Evolutionary conservation across 2,888 invertebrate genomes (phyloP), one percentile per base, ranked within the genome.

Genomic region (Aleiodes leptofemur): DNA sequence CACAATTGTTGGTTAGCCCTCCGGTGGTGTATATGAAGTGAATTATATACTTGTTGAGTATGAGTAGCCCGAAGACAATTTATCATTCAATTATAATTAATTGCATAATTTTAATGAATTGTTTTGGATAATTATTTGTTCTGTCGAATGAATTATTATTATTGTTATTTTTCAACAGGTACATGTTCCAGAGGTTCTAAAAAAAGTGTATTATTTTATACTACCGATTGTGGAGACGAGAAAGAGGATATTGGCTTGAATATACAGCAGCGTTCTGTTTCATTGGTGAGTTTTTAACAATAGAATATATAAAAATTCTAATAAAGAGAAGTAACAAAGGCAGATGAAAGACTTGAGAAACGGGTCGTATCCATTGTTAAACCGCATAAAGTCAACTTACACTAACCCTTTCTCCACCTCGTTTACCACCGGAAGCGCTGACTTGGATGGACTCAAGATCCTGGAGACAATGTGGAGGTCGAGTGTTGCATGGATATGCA

Each of bases 151-250:
- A 34, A 34, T 34, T 34, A 34, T 34, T 23, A 23, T 23, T 23
- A 43, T 61, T 14, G n/a, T n/a, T n/a, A n/a, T 43, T 38, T 34
- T 5, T 56, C 73, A 61, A 70, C 78, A 79, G 79, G 79, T 77
- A 77, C 79, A 23, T 80, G 81, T 86, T 84, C 82, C 77, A 87
- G 88, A 82, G 86, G 83, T 74, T 87, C 88, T 77, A 88, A 87
- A 81, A 88, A 88, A 79, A 88, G 86, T 76, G 86, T 84, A 59
- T 78, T 88, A 51, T 85, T 86, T 76, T 88, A 87, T 77, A 87
- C 88, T 23, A 88, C 88, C n/a, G 88, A 88, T 74, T 88, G 88
- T 69, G 87, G 85, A 5, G 86, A 87, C 82, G 87, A 88, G 34
- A 87, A 87, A 74, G 87, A 88, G 64, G 83, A 85, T 74, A 74